Base-by-base conservation (phyloP, 2,888 invertebrate species). In the Pedicia rivosa region DNA sequence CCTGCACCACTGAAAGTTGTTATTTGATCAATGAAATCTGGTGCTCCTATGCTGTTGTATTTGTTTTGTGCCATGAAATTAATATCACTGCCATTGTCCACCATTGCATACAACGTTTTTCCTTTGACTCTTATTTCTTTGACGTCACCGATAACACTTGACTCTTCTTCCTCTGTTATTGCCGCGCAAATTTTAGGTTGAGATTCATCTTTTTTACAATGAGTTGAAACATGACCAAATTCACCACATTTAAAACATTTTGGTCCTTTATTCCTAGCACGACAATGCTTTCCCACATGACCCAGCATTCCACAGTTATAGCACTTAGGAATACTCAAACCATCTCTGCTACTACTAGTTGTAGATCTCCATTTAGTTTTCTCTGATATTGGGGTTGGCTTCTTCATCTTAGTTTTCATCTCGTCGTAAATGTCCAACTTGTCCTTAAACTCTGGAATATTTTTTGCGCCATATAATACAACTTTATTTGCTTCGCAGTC, bases 401-500 rank as follows among this genome's bases (percentile, higher is more conserved):
- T 17, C n/a, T n/a, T n/a, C 5, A 15, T n/a, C 19, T 36, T 14
- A n/a, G 10, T 14, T 16, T 32, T 32, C 7, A 36, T 39, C 10
- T 12, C 13, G 20, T 35, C 27, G 14, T 39, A 39, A 15, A 19
- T 15, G n/a, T 36, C 17, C 4, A 36, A 22, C 20, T 32, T 35
- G 4, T 32, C 14, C 20, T 39, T 39, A 8, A 39, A 28, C 2
- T 39, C 39, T 9, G 26, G 15, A 10, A 31, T 2, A 14, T 4
- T 20, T 30, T 19, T 44, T 2, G 47, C 45, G 10, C 46, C 47
- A 33, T 48, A 50, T 7, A 50, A 35, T 15, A 47, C 34, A 5
- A 43, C 38, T 42, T 50, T 48, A 30, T 47, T 44, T 16, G 31
- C 14, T 13, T 34, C 17, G 14, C 45, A 43, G 35, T 50, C 51